Evolutionary conservation across 2,797 vertebrate species (phyloP).

Genomic region (Clarias laeviceps): DNA sequence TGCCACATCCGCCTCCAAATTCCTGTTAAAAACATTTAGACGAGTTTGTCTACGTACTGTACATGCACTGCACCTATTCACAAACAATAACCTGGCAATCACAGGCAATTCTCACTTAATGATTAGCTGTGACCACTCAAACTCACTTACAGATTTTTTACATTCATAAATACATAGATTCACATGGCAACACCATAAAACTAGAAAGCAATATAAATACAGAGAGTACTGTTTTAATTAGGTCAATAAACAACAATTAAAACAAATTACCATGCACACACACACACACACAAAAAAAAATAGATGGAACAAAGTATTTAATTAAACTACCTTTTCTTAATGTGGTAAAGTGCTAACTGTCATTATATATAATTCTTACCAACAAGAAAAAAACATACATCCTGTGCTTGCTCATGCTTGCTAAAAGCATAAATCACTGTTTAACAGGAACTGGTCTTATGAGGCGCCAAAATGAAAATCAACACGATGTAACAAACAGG

Average conservation of each 20-base stretch:
- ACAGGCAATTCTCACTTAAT: not conserved
- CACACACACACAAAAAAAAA: not conserved
- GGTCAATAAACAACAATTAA: not conserved
- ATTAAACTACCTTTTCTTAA: constrained; percentile 19
- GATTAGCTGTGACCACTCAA: not conserved
- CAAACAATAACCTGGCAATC: not conserved
- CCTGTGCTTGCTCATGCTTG: constrained; percentile 47
- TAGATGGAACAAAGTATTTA: constrained; percentile 3
- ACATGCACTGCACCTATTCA: not conserved
- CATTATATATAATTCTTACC: constrained; percentile 46
- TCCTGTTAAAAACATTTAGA: constrained; percentile 71
- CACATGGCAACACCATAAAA: not conserved
- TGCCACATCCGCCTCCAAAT: constrained; percentile 90
- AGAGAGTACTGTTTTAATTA: not conserved
- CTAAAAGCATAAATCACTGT: constrained; percentile 46
- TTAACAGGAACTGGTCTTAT: constrained; percentile 22
- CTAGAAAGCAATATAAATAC: not conserved
- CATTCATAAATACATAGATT: not conserved
- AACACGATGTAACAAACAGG: constrained; percentile 16
- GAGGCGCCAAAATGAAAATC: constrained; percentile 30
- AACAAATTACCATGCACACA: not conserved
- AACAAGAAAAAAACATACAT: not conserved
- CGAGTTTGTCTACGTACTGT: not conserved
- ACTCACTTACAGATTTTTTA: not conserved
- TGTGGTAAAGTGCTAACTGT: constrained; percentile 29